Conservation (phyloP, 2,888 invertebrate species). For the Pyrocoelia pectoralis region DNA sequence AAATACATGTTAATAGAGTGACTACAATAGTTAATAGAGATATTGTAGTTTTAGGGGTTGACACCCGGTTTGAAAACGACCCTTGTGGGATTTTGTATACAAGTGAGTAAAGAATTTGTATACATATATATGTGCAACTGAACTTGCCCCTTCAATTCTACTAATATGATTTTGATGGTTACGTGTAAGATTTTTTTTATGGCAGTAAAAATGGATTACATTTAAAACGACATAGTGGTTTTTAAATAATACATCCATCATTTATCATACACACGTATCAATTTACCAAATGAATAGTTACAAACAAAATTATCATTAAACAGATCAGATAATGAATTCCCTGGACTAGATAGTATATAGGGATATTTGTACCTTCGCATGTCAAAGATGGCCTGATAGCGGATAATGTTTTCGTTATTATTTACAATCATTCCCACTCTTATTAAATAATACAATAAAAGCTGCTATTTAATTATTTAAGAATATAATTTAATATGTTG, state of each 20-base stretch:
- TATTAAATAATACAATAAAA: conserved; percentile 29
- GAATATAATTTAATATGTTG: background rate
- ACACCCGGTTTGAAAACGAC: conserved; percentile 36
- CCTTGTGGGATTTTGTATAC: conserved; percentile 36
- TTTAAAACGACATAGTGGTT: conserved; percentile 23
- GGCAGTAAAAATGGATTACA: conserved; percentile 9
- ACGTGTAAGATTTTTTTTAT: background rate
- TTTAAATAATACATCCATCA: conserved; percentile 34
- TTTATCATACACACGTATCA: conserved; percentile 41
- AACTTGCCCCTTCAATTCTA: conserved; percentile 18
- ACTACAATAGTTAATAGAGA: conserved; percentile 58
- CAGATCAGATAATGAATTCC: conserved; percentile 39
- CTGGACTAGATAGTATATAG: conserved; percentile 17
- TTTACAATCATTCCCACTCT: conserved; percentile 30
- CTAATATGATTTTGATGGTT: conserved; percentile 15
- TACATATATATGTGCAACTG: no score
- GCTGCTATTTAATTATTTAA: conserved; percentile 27
- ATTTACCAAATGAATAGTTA: conserved; percentile 44
- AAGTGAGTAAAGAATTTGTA: conserved; percentile 38
- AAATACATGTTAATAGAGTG: conserved; percentile 59
- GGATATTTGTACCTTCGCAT: conserved; percentile 33
- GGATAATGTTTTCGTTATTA: conserved; percentile 33
- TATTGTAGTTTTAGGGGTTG: conserved; percentile 53
- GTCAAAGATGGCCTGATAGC: conserved; percentile 37
- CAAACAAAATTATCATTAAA: conserved; percentile 38